phyloP scores from a whole-genome alignment of 2,888 invertebrate genomes.

The Standfussiana lucernea region DNA sequence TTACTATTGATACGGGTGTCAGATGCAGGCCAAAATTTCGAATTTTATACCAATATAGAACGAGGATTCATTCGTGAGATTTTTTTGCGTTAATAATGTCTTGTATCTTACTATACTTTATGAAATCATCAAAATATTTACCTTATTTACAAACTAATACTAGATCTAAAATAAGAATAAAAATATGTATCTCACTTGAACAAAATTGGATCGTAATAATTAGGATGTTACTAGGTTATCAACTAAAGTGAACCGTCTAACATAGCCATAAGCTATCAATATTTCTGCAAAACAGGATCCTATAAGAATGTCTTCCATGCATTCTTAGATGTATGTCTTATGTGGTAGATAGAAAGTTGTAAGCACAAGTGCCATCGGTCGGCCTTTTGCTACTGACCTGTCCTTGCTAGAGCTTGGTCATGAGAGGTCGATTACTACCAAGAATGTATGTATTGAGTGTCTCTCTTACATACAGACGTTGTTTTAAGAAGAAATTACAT shows the following conservation, averaged over 20 bases:
- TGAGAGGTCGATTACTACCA: not conserved
- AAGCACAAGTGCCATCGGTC: conserved; percentile 14
- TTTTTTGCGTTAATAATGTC: no score
- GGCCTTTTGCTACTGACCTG: conserved; percentile 35
- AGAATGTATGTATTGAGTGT: not conserved
- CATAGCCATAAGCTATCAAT: not conserved
- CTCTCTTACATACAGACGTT: not conserved
- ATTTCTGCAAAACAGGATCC: not conserved
- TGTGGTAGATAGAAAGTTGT: conserved; percentile 40
- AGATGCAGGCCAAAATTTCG: no score
- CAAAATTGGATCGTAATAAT: not conserved
- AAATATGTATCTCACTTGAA: not conserved
- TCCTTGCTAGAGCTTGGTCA: conserved; percentile 2
- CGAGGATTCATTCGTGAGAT: no score
- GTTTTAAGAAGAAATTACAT: not conserved
- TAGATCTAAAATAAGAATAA: no score
- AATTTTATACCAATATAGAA: no score
- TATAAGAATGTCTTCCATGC: not conserved
- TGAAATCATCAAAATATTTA: no score
- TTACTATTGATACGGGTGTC: no score
- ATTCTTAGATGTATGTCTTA: conserved; percentile 18
- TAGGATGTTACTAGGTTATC: not conserved
- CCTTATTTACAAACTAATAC: no score
- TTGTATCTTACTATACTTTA: no score
- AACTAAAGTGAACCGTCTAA: not conserved